Base-by-base conservation (phyloP, 2,113 vertebrate genomes). In the Aleadryas rufinucha region DNA sequence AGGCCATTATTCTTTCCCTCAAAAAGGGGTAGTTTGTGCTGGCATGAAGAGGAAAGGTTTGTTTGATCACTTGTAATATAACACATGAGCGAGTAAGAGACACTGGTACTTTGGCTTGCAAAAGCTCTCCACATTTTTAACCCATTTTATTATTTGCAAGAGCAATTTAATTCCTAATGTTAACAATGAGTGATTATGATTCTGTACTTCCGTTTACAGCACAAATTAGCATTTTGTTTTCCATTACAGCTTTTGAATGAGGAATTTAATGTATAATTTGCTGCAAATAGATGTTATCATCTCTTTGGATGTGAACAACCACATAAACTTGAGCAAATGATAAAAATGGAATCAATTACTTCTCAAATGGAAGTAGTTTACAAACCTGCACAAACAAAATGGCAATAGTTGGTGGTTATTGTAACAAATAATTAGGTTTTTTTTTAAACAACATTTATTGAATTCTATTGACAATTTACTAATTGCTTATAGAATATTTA, bases 191-290 rank as follows among this genome's bases (percentile, higher is more conserved):
- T 97, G 98, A 98, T 98, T 97, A 98, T 97, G 97, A 97, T 98
- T 98, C 97, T 97, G 91, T 97, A 97, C 97, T 98, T 98, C 97
- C 96, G 91, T 98, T 98, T 98, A 98, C 97, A 98, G 97, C 97
- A 98, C 97, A 98, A 98, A 98, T 98, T 98, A 98, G 97, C 98
- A 98, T 98, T 98, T 98, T 98, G 97, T 98, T 98, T 98, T 98
- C 97, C 93, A 98, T 97, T 98, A 98, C 95, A 91, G 98, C 97
- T 97, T 98, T 98, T 98, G 97, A 98, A 98, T 98, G 97, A 98
- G 96, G 97, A 98, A 98, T 98, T 98, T 98, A 98, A 98, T 98
- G 97, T 98, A 98, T 98, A 98, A 98, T 98, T 98, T 98, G 98
- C 97, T 97, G 97, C 98, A 98, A 98, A 98, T 98, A 98, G 98